These are phyloP conservation scores for Amphimedon queenslandica DNA, from an alignment of 37 sponge, comb jelly and placozoan genomes.

Conservation along the genomic window DNA sequence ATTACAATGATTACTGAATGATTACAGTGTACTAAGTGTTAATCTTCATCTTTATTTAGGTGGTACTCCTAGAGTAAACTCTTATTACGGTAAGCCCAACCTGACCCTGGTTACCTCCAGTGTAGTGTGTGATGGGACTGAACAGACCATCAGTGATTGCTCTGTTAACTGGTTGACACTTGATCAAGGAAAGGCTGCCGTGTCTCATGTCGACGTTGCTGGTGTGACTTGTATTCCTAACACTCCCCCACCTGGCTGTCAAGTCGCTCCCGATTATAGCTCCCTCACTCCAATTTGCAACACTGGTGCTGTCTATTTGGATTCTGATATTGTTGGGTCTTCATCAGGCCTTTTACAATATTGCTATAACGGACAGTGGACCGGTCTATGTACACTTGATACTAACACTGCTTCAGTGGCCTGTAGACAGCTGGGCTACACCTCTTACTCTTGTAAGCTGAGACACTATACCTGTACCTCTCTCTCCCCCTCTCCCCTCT, in stretches of 20 bases:
- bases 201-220: background rate
- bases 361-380: conserved; percentile 5
- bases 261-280: background rate
- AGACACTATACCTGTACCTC: no score
- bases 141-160: background rate
- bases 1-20: no score
- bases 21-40: no score
- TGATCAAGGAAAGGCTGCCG: background rate
- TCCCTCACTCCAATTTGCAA: background rate
- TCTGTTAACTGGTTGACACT: background rate
- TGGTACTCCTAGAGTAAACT: background rate
- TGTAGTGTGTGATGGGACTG: background rate
- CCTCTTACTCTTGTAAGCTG: background rate
- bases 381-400: background rate
- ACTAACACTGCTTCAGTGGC: background rate
- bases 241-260: background rate
- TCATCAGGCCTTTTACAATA: background rate
- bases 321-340: background rate
- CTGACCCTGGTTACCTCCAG: background rate
- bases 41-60: background rate
- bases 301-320: background rate
- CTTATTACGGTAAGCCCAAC: conserved; percentile 5
- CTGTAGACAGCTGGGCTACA: conserved; percentile 1
- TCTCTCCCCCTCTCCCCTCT: no score
- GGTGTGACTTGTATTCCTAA: background rate